These are phyloP conservation scores for Rhynchonycteris naso DNA, from an alignment of 2,797 vertebrate species.

Conservation along the genomic window DNA sequence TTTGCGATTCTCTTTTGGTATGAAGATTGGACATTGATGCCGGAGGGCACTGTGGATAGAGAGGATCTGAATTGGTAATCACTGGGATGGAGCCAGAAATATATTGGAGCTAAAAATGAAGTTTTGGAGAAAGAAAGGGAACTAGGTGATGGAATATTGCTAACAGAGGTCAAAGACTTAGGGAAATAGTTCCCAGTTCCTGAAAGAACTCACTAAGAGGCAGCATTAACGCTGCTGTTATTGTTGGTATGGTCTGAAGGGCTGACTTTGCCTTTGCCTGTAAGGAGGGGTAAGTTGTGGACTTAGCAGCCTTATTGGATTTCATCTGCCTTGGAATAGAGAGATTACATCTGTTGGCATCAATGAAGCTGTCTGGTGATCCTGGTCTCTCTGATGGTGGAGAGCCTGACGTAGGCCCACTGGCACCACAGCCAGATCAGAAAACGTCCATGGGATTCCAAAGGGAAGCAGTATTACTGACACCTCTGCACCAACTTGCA, in stretches of 20 bases:
- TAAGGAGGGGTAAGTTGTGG: conserved; percentile 64
- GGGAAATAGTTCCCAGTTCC: conserved; percentile 45
- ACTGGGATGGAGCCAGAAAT: neutral
- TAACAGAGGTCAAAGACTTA: conserved; percentile 37
- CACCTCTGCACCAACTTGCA: neutral
- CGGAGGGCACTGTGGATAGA: neutral
- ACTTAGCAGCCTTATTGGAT: conserved; percentile 73
- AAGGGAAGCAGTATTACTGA: conserved; percentile 44
- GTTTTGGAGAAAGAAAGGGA: conserved; percentile 58
- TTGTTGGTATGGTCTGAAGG: conserved; percentile 34
- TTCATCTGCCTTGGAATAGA: conserved; percentile 74
- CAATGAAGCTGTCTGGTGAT: conserved; percentile 72
- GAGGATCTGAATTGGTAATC: neutral
- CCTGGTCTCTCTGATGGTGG: conserved; percentile 51
- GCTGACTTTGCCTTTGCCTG: conserved; percentile 31
- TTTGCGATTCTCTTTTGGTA: conserved; percentile 31
- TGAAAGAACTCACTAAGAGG: neutral
- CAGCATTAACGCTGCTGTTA: conserved; percentile 28
- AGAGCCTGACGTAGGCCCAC: conserved; percentile 67
- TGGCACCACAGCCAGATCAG: conserved; percentile 51
- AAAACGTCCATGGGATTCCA: neutral
- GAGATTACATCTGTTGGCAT: conserved; percentile 79
- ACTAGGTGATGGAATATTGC: neutral
- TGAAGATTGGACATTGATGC: conserved; percentile 33
- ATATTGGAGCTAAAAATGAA: conserved; percentile 24